A percentile compares a stretch with the other conserved stretches of the same genome.
Conservation (phyloP, 2,888 invertebrate genomes). For the Hypomecis punctinalis region DNA sequence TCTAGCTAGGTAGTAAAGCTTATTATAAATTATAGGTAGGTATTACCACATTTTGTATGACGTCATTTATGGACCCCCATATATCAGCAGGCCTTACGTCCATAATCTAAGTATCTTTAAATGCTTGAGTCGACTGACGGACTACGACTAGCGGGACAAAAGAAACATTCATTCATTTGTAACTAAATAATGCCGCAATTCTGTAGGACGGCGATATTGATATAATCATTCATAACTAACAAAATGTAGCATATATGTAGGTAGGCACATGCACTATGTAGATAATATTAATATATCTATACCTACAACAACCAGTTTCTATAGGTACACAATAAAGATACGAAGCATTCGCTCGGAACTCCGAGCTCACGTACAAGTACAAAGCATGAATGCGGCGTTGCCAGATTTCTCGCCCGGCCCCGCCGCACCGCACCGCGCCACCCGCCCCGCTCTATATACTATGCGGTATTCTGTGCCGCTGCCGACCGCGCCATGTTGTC, state of each 20-base stretch:
- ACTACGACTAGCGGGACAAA: background rate
- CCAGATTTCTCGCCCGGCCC: slow-evolving; percentile 58
- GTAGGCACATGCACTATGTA: slow-evolving; percentile 3
- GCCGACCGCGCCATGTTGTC: slow-evolving; percentile 45
- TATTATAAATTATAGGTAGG: no score
- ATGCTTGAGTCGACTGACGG: background rate
- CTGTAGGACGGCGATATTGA: slow-evolving; percentile 16
- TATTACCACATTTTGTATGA: no score
- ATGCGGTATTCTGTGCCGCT: slow-evolving; percentile 3
- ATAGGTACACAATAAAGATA: slow-evolving; percentile 27
- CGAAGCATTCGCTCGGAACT: slow-evolving; percentile 46
- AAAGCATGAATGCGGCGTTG: slow-evolving; percentile 62
- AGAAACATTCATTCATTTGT: background rate
- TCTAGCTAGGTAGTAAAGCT: no score
- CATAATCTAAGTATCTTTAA: no score
- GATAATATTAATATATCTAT: slow-evolving; percentile 10
- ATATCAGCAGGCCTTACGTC: no score
- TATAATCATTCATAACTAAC: slow-evolving; percentile 6
- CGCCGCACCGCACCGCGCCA: slow-evolving; percentile 26
- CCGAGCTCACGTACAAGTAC: slow-evolving; percentile 46
- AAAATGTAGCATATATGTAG: slow-evolving; percentile 13
- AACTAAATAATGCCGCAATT: slow-evolving; percentile 11
- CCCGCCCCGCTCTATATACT: slow-evolving; percentile 27
- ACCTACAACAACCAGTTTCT: slow-evolving; percentile 13
- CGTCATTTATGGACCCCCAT: no score